phyloP scores from a whole-genome alignment of 1,140 invertebrate genomes.

The Scaptomyza graminum region DNA sequence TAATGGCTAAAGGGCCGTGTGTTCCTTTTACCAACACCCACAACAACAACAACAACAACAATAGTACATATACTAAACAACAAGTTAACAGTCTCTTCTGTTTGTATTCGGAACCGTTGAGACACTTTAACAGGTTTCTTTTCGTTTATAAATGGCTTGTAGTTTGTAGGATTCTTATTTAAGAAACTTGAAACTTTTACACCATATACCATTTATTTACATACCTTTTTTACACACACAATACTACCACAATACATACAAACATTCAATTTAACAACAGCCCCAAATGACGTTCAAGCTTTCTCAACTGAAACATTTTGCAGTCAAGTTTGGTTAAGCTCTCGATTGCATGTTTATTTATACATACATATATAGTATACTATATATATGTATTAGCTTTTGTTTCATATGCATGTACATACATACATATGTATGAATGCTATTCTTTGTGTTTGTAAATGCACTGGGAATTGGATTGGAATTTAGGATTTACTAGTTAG shows the following conservation, averaged over 20 bases:
- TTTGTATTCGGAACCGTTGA: slow-evolving; percentile 2
- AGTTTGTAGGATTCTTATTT: slow-evolving; percentile 25
- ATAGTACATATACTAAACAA: not conserved
- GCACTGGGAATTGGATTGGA: not conserved
- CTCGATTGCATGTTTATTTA: slow-evolving; percentile 1
- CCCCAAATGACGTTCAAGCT: slow-evolving; percentile 5
- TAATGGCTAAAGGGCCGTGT: slow-evolving; percentile 14
- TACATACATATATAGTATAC: not conserved
- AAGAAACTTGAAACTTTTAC: slow-evolving; percentile 14
- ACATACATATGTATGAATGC: not conserved
- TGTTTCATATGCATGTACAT: not conserved
- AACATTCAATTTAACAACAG: too few relatives aligned
- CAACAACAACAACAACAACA: not conserved
- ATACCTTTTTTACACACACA: not conserved
- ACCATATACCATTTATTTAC: too few relatives aligned
- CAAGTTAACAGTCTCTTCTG: not conserved
- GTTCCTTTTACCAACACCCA: slow-evolving; percentile 1
- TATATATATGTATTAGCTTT: not conserved
- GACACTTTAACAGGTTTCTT: slow-evolving; percentile 40
- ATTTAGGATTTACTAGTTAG: too few relatives aligned
- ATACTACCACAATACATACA: not conserved
- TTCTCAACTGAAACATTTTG: slow-evolving; percentile 19
- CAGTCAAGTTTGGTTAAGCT: not conserved
- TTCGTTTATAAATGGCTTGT: slow-evolving; percentile 10
- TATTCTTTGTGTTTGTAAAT: not conserved